Evolutionary conservation across 2,888 invertebrate genomes (phyloP).

Genomic region (Dendrolimus houi): DNA sequence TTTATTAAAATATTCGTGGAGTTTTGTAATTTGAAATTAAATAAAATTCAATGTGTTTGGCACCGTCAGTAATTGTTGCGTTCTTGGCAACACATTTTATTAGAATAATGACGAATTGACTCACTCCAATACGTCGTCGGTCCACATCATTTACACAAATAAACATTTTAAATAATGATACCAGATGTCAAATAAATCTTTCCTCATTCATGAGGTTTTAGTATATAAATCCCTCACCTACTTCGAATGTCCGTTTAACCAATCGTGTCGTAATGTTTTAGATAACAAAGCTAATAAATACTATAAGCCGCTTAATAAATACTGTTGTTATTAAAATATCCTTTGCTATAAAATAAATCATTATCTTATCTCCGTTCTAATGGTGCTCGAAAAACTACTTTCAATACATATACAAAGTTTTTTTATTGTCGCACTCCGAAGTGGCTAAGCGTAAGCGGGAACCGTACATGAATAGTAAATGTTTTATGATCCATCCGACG

Average conservation of each 20-base stretch:
- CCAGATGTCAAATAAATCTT: slow-evolving; percentile 13
- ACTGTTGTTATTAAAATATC: too few species aligned
- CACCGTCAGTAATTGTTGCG: too few species aligned
- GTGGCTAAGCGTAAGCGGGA: slow-evolving; percentile 8
- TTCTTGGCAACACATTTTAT: too few species aligned
- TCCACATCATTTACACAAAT: neutral
- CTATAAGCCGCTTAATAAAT: slow-evolving; percentile 11
- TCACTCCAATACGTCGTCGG: too few species aligned
- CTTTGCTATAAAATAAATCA: too few species aligned
- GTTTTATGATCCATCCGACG: slow-evolving; percentile 38
- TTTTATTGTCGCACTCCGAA: slow-evolving; percentile 5
- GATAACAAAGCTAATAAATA: slow-evolving; percentile 14
- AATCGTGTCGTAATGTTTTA: slow-evolving; percentile 10
- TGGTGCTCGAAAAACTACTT: slow-evolving; percentile 3
- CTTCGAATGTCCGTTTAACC: slow-evolving; percentile 12
- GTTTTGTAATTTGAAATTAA: too few species aligned
- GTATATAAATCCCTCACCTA: slow-evolving; percentile 10
- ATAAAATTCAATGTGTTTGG: too few species aligned
- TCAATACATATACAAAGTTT: slow-evolving; percentile 8
- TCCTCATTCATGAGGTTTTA: slow-evolving; percentile 13
- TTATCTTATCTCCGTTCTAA: slow-evolving; percentile 3
- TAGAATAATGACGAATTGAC: too few species aligned
- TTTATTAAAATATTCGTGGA: too few species aligned
- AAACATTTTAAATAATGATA: slow-evolving; percentile 10
- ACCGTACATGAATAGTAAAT: slow-evolving; percentile 32